Evolutionary conservation across 1,140 invertebrate species (phyloP).

Genomic region (Panagrolaimus sp.): DNA sequence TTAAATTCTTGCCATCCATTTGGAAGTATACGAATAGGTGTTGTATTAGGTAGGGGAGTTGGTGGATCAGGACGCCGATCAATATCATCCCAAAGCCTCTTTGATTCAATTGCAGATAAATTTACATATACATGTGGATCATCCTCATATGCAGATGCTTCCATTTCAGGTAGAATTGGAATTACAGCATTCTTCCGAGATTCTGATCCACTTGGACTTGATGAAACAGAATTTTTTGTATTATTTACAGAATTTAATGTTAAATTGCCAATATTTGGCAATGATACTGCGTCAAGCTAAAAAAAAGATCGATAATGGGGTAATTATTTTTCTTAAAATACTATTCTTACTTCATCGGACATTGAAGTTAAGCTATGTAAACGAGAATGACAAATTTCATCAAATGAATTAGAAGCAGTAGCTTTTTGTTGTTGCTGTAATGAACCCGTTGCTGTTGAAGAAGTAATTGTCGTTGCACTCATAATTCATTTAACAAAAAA

Average conservation of each 20-base stretch:
- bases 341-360: background rate
- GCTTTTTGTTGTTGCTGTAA: background rate
- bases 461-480: background rate
- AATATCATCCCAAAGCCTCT: background rate
- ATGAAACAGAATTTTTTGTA: background rate
- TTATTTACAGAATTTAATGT: background rate
- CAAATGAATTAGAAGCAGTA: background rate
- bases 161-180: background rate
- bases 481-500: background rate
- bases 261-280: background rate
- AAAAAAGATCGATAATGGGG: background rate
- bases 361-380: slow-evolving; percentile 5
- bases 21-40: slow-evolving; percentile 18
- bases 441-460: slow-evolving; percentile 1
- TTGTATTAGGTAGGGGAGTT: slow-evolving; percentile 3
- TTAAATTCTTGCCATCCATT: slow-evolving; percentile 45
- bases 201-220: background rate
- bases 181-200: slow-evolving; percentile 1
- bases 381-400: slow-evolving; percentile 3
- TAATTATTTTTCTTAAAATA: no score
- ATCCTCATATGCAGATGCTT: background rate
- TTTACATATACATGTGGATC: slow-evolving; percentile 11
- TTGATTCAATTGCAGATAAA: background rate
- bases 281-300: background rate
- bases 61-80: slow-evolving; percentile 24